phyloP scores from a whole-genome alignment of 2,797 vertebrate species.

The Odontamblyopus rebecca region DNA sequence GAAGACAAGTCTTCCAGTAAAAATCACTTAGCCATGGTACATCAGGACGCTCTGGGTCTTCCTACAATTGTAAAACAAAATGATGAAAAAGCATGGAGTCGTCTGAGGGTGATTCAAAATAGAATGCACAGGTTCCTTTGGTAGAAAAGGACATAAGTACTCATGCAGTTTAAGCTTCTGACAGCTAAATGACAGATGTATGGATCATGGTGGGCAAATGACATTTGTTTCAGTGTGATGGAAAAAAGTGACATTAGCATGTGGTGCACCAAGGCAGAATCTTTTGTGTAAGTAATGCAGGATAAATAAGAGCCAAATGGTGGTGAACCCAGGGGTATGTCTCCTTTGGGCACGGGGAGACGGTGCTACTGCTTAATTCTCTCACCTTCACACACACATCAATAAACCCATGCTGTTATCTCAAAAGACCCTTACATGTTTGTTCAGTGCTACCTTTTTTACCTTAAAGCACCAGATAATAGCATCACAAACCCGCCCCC shows the following conservation, averaged over 20 bases:
- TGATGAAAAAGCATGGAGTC: neutral
- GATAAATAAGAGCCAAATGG: conserved; percentile 35
- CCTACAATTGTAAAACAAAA: conserved; percentile 49
- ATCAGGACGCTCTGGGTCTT: conserved; percentile 68
- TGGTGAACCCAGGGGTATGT: conserved; percentile 13
- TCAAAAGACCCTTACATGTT: conserved; percentile 25
- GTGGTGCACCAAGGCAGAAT: conserved; percentile 20
- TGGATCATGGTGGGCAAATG: conserved; percentile 6
- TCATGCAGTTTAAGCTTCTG: neutral
- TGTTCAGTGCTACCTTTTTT: conserved; percentile 11
- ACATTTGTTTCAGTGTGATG: conserved; percentile 11
- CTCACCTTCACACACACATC: conserved; percentile 5
- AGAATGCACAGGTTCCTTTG: too few relatives aligned
- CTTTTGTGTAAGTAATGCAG: conserved; percentile 22
- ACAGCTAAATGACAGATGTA: conserved; percentile 42
- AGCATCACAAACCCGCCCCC: too few relatives aligned
- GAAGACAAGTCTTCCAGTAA: conserved; percentile 78
- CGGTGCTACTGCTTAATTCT: conserved; percentile 6
- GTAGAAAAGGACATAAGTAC: neutral
- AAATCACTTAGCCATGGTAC: conserved; percentile 74
- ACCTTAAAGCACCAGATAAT: too few relatives aligned
- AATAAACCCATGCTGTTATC: conserved; percentile 28
- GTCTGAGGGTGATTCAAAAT: neutral
- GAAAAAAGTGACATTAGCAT: conserved; percentile 26
- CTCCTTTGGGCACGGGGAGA: conserved; percentile 24